Conservation (phyloP, 2,888 invertebrate genomes). For the Drosophila eohydei region DNA sequence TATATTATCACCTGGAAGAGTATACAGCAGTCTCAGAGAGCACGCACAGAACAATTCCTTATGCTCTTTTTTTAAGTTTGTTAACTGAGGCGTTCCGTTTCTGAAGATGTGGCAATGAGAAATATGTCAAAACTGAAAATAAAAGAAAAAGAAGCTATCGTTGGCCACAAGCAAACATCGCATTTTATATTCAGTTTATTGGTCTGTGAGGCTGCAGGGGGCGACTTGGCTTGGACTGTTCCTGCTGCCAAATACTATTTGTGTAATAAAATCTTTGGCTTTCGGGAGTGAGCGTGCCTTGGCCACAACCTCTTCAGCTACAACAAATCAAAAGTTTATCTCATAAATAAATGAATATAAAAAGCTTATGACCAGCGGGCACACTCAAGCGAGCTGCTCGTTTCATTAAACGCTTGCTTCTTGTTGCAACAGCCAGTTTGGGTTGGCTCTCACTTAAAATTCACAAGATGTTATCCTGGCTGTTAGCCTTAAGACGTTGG, state of each 20-base stretch:
- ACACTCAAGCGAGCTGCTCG: constrained; percentile 3
- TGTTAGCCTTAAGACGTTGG: background rate
- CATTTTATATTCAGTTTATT: constrained; percentile 55
- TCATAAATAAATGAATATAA: constrained; percentile 19
- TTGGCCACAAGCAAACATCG: constrained; percentile 53
- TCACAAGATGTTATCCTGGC: constrained; percentile 3
- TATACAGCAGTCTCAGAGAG: background rate
- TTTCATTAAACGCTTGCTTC: constrained; percentile 1
- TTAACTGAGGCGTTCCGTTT: constrained; percentile 63
- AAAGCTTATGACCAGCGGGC: constrained; percentile 13
- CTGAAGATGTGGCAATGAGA: constrained; percentile 21
- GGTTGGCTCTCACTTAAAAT: background rate
- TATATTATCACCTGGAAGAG: background rate
- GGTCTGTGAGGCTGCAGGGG: background rate
- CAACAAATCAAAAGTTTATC: constrained; percentile 20
- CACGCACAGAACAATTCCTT: background rate
- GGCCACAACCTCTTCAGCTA: constrained; percentile 1
- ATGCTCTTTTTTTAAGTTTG: constrained; percentile 40
- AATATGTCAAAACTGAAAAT: constrained; percentile 7
- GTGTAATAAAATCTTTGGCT: constrained; percentile 7
- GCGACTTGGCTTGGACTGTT: background rate
- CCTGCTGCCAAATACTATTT: constrained; percentile 2
- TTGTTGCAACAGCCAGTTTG: background rate
- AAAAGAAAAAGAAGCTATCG: constrained; percentile 38
- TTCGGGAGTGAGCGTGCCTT: background rate